Base-by-base conservation (phyloP, 2,888 invertebrate genomes). In the Lepeophtheirus nordmannii region DNA sequence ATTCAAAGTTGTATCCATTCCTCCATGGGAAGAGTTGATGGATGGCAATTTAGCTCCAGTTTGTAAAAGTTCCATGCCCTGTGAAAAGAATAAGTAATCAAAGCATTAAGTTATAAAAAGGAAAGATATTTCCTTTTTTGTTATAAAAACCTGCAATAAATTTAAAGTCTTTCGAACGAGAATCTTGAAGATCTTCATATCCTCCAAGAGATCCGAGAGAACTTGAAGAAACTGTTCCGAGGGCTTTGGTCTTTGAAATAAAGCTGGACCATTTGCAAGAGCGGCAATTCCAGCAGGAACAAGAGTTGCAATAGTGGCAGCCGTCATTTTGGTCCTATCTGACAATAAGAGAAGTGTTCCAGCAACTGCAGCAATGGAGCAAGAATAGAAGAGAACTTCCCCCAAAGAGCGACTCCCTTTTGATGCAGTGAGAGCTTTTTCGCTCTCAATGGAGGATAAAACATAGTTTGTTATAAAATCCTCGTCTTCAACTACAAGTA, bases 381-480 rank as follows among this genome's bases (percentile, higher is more conserved):
- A 37, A 2, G 58, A 58, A 30, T 58, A 58, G 3, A 65, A 12
- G 7, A 65, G 5, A 8, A 58, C 30, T n/a, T 65, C 65, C n/a
- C 65, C 40, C 11, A 65, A 37, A 37, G 37, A 58, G 1, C 58
- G 58, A 20, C n/a, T 7, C 7, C 37, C 46, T 17, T 39, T 38
- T 10, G 39, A 38, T 10, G 14, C 2, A 11, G 40, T 39, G n/a
- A 39, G 38, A 9, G 20, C 17, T 40, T 65, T 58, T 10, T 58
- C 23, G 1, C 37, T 53, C 14, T 20, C 65, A 14, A 65, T 12
- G 5, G 38, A 37, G 12, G 58, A 53, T 12, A 65, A 37, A 39
- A 65, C 39, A 53, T 58, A 65, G 38, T 65, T 65, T 10, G 20
- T 17, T 9, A 65, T 58, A 53, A 65, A 65, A n/a, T 65, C 65